phyloP scores from a whole-genome alignment of 1,140 invertebrate genomes.

The Diorhabda sublineata region DNA sequence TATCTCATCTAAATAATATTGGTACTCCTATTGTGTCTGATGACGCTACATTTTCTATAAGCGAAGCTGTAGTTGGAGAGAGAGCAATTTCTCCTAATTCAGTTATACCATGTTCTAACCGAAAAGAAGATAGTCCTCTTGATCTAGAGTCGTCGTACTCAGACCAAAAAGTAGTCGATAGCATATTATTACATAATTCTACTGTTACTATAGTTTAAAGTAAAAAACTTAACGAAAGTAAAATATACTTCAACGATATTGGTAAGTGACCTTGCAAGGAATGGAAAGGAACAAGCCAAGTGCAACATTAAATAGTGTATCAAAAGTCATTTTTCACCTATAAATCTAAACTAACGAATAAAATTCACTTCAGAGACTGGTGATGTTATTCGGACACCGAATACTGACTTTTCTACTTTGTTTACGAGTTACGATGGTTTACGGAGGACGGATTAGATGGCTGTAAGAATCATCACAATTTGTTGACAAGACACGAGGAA shows the following conservation, averaged over 20 bases:
- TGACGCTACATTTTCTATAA: constrained; percentile 10
- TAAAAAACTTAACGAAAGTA: too few species aligned
- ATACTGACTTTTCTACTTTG: constrained; percentile 13
- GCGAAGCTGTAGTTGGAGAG: constrained; percentile 12
- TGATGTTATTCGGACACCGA: too few species aligned
- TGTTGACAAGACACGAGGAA: constrained; percentile 16
- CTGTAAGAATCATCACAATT: constrained; percentile 19
- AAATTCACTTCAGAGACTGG: too few species aligned
- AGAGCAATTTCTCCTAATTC: constrained; percentile 10
- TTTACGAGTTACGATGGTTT: constrained; percentile 8
- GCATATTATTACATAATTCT: too few species aligned
- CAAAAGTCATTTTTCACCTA: constrained; percentile 10
- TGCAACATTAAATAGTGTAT: constrained; percentile 17
- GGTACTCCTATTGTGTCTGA: not conserved
- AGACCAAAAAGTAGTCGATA: not conserved
- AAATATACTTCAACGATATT: not conserved
- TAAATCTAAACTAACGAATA: not conserved
- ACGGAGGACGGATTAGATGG: constrained; percentile 5
- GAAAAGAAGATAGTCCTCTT: constrained; percentile 8
- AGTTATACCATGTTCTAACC: constrained; percentile 9
- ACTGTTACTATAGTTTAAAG: too few species aligned
- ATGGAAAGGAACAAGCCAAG: constrained; percentile 16
- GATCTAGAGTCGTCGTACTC: not conserved
- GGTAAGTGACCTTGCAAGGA: constrained; percentile 4
- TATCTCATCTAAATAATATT: constrained; percentile 1